A percentile compares a stretch with the other conserved stretches of the same genome.
Evolutionary conservation across 2,797 vertebrate species (phyloP).

Genomic region (Sarcoramphus papa): DNA sequence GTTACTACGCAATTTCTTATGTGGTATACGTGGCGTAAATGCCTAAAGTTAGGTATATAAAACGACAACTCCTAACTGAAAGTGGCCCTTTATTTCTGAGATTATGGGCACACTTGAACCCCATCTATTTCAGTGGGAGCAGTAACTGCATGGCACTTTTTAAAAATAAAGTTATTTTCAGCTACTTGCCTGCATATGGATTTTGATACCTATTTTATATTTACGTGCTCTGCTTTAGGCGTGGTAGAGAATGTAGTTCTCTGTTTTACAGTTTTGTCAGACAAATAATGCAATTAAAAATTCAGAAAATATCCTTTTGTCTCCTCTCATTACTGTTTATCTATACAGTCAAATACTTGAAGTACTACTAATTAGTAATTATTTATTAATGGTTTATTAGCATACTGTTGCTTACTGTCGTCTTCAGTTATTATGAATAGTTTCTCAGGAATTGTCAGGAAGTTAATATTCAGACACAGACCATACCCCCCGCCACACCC

Average conservation of each 20-base stretch:
- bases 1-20: not conserved
- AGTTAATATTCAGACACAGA: not conserved
- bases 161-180: not conserved
- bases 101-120: not conserved
- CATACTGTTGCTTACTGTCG: not conserved
- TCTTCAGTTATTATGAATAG: not conserved
- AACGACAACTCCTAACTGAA: not conserved
- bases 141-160: not conserved
- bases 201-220: not conserved
- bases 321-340: not conserved
- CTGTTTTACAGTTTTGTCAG: not conserved
- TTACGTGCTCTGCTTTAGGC: not conserved
- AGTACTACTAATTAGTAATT: not conserved
- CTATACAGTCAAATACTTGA: not conserved
- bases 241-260: not conserved
- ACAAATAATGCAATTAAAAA: slow-evolving; percentile 1
- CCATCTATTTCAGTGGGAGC: not conserved
- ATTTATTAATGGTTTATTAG: not conserved
- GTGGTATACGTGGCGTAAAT: not conserved
- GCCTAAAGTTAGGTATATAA: not conserved
- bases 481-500: not conserved
- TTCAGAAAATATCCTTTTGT: not conserved
- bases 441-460: not conserved
- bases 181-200: not conserved
- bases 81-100: not conserved